Evolutionary conservation across 2,113 vertebrate genomes (phyloP).

Genomic region (Peromyscus maniculatus): DNA sequence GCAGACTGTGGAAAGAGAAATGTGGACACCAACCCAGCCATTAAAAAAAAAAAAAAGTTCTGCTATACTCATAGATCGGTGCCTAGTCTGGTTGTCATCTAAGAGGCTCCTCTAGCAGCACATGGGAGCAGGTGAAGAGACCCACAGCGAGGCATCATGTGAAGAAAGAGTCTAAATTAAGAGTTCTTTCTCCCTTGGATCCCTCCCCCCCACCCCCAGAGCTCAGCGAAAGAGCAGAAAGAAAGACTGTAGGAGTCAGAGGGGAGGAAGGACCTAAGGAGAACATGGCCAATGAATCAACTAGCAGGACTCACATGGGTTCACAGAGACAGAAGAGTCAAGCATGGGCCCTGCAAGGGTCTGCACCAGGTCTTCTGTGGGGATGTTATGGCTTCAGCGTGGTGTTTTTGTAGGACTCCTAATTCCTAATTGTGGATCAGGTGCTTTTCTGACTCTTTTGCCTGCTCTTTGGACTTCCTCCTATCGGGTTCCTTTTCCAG

Average conservation of each 20-base stretch:
- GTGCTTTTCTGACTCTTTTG: neutral
- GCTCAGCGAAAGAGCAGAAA: neutral
- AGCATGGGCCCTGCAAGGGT: neutral
- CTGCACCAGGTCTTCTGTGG: neutral
- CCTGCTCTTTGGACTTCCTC: too few relatives aligned
- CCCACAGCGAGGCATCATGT: too few relatives aligned
- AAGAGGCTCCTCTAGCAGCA: neutral
- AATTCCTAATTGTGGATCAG: neutral
- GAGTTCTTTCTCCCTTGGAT: neutral
- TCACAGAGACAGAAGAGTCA: neutral
- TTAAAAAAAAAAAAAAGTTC: neutral
- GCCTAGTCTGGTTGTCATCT: neutral
- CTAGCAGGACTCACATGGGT: neutral
- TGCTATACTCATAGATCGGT: neutral
- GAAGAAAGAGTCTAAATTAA: neutral
- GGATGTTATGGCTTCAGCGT: neutral
- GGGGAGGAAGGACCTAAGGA: too few relatives aligned
- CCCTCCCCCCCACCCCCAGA: rapidly evolving
- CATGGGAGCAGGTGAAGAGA: neutral
- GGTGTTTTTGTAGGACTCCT: neutral
- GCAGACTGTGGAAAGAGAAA: neutral
- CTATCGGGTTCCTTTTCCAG: neutral
- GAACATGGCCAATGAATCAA: neutral
- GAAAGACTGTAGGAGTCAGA: neutral
- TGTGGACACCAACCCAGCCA: neutral